phyloP scores from a whole-genome alignment of 2,888 invertebrate genomes.

The Drosophila formosana region DNA sequence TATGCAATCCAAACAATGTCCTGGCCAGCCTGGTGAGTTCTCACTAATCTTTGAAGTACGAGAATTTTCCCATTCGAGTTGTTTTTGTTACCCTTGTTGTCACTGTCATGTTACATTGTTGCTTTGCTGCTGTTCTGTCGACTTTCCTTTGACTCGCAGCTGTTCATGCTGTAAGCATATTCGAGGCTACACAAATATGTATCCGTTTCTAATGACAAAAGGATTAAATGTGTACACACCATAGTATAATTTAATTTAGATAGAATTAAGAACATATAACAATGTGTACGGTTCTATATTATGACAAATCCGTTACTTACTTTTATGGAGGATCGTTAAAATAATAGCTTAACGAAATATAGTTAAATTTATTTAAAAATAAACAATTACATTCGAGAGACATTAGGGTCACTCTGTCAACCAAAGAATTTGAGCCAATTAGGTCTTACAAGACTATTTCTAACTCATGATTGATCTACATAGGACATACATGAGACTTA shows the following conservation, averaged over 20 bases:
- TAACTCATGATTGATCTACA: too few species aligned
- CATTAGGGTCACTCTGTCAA: too few species aligned
- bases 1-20: constrained; percentile 76
- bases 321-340: too few species aligned
- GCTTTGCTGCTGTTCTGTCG: constrained; percentile 37
- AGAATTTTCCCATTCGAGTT: not conserved
- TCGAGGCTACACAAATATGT: constrained; percentile 2
- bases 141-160: constrained; percentile 50
- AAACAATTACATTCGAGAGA: too few species aligned
- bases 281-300: too few species aligned
- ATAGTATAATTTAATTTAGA: not conserved
- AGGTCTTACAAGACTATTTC: too few species aligned
- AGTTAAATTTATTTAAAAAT: too few species aligned
- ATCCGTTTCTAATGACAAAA: not conserved
- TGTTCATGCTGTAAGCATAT: constrained; percentile 39
- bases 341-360: too few species aligned
- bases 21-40: constrained; percentile 57
- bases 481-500: too few species aligned
- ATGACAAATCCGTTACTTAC: too few species aligned
- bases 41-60: constrained; percentile 39
- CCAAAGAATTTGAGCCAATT: too few species aligned
- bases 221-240: not conserved
- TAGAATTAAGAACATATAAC: not conserved
- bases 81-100: constrained; percentile 35
- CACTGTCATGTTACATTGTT: constrained; percentile 37